phyloP scores from a whole-genome alignment of 1,140 invertebrate genomes.

The silkworm (Bombyx mori) region ASM3026992v2 NC_085130.1:11408501-11409000 shows the following conservation, averaged over 20 bases:
- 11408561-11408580: constrained; percentile 47
- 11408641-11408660: constrained; percentile 52
- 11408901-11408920: constrained; percentile 27
- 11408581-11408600: constrained; percentile 47
- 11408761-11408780: constrained; percentile 50
- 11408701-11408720: constrained; percentile 46
- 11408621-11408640: constrained; percentile 41
- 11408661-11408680: constrained; percentile 40
- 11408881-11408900: constrained; percentile 37
- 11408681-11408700: constrained; percentile 46
- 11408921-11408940: constrained; percentile 32
- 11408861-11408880: constrained; percentile 49
- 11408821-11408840: constrained; percentile 42
- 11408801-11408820: constrained; percentile 51
- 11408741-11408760: constrained; percentile 55
- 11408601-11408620: constrained; percentile 53
- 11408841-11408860: constrained; percentile 38
- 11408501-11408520: constrained; percentile 38
- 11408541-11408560: constrained; percentile 46
- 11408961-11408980: constrained; percentile 36
- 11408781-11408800: constrained; percentile 54
- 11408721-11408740: constrained; percentile 40
- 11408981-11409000: constrained; percentile 43
- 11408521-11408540: constrained; percentile 33
- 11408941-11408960: constrained; percentile 23